Evolutionary conservation across 2,797 vertebrate genomes (phyloP), one percentile per base, ranked within the genome.

Genomic region (Typhlichthys subterraneus): DNA sequence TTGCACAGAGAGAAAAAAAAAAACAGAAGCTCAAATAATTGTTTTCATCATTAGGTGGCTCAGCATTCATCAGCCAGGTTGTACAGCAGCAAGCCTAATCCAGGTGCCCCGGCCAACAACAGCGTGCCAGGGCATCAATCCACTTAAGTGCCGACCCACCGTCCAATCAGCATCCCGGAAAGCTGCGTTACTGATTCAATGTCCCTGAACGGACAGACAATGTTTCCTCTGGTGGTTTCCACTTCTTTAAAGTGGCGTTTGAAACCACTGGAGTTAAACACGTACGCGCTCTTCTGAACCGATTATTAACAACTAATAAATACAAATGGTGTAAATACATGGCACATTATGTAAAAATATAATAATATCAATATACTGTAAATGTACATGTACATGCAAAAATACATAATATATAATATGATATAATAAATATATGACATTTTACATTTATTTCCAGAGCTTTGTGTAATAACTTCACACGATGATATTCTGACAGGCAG

Each of bases 21-120:
- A 88, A 88, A 84, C 91, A 89, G 91, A 91, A 80, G 85, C 77
- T 79, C 89, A 89, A 90, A 90, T 91, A 88, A 93, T 91, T 91
- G 88, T 91, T 92, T 91, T 91, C 80, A 87, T 87, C 76, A 84
- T 86, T 87, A 85, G 80, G 61, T 79, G 72, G 61, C 73, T 73
- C 58, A 66, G 68, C 85, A 86, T 91, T 88, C 72, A 87, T 89
- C 85, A 88, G 80, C 73, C 59, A 73, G 68, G 87, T 88, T 87
- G 86, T 85, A 87, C 83, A 89, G 90, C 81, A 87, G 77, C 63
- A 90, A 89, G 89, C 92, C 92, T 93, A 86, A 92, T 89, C 76
- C 66, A 1, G 63, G 73, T 63, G 77, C 73, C 73, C 76, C 77
- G 63, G 78, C 63, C 68, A 63, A 80, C 85, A 84, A 76, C 81